phyloP scores from a whole-genome alignment of 2,113 vertebrate species.

The Passer domesticus region DNA sequence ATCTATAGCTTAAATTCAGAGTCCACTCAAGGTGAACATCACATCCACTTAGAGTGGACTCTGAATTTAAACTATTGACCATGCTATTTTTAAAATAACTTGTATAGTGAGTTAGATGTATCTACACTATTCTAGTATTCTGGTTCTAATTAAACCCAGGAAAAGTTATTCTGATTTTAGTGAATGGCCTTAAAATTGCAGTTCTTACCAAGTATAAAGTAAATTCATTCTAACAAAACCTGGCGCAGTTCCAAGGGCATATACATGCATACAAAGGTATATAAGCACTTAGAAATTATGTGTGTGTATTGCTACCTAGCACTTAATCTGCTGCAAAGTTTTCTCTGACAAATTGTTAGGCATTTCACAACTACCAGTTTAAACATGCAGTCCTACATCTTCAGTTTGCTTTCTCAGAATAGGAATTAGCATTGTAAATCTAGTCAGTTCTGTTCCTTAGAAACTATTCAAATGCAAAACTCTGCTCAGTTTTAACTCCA shows the following conservation, averaged over 20 bases:
- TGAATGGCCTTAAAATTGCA: not conserved
- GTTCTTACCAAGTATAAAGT: not conserved
- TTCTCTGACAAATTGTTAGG: not conserved
- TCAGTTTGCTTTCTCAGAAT: not conserved
- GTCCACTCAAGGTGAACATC: not conserved
- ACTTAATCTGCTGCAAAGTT: not conserved
- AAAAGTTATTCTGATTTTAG: not conserved
- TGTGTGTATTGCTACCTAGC: not conserved
- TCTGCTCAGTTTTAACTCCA: not conserved
- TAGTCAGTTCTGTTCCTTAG: not conserved
- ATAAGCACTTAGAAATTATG: not conserved
- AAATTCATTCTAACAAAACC: not conserved
- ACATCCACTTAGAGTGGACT: fast-evolving
- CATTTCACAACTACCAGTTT: not conserved
- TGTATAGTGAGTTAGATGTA: not conserved
- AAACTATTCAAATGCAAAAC: not conserved
- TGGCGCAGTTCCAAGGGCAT: not conserved
- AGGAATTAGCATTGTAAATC: not conserved
- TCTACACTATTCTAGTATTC: not conserved
- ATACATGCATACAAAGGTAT: not conserved
- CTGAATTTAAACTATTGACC: not conserved
- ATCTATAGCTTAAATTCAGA: not conserved
- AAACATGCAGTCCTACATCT: not conserved
- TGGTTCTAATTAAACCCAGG: not conserved
- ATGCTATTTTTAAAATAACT: not conserved